Conservation (phyloP, 1,140 invertebrate genomes). For the Nilaparvata lugens region DNA sequence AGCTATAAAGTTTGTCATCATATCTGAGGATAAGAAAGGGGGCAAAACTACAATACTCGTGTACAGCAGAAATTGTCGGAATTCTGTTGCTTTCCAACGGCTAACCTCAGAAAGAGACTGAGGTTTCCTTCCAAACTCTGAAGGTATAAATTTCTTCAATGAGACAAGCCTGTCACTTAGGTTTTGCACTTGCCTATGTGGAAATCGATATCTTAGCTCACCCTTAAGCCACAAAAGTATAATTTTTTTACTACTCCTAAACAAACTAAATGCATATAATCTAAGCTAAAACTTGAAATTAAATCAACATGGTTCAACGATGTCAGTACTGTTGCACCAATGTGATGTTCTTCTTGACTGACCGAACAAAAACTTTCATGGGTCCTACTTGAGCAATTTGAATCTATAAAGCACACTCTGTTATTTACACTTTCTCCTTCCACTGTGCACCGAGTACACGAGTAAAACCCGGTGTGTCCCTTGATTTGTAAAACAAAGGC, state of each 20-base stretch:
- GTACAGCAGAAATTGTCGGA: constrained; percentile 38
- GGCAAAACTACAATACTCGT: constrained; percentile 35
- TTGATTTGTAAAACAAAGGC: constrained; percentile 31
- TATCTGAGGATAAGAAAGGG: no score
- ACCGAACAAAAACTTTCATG: constrained; percentile 27
- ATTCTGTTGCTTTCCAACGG: constrained; percentile 41
- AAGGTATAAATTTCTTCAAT: constrained; percentile 21
- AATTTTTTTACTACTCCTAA: constrained; percentile 29
- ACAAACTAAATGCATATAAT: constrained; percentile 31
- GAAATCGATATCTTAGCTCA: constrained; percentile 17
- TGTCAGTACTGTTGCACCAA: constrained; percentile 12
- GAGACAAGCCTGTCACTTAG: no score
- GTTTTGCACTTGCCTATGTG: no score
- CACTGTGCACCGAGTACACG: constrained; percentile 31
- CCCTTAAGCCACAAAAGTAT: constrained; percentile 28
- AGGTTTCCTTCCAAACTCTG: constrained; percentile 36
- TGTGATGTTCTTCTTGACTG: constrained; percentile 22
- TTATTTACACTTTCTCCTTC: constrained; percentile 23
- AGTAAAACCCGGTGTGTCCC: constrained; percentile 31
- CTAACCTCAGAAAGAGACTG: constrained; percentile 31
- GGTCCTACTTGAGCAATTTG: not conserved
- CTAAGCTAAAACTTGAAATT: constrained; percentile 27
- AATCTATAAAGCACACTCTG: constrained; percentile 12
- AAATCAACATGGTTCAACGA: constrained; percentile 16
- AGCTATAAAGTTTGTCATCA: no score